Evolutionary conservation across 2,797 vertebrate genomes (phyloP).

Genomic region (Protonibea diacanthus): DNA sequence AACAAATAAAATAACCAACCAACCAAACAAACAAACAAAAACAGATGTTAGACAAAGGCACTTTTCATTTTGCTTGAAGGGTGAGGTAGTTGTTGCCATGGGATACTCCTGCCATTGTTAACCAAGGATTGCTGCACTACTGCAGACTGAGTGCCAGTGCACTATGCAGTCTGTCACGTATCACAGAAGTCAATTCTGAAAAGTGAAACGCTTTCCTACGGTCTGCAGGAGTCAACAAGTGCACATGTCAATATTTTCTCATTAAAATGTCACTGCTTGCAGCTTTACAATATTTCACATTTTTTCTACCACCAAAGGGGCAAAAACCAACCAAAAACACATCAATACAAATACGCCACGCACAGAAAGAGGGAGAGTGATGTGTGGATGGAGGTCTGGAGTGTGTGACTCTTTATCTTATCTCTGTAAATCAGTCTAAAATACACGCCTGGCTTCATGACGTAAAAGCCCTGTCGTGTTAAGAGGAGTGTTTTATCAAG

Average conservation of each 20-base stretch:
- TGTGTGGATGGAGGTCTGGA: conserved; percentile 45
- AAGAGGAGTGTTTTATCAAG: conserved; percentile 75
- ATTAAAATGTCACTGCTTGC: neutral
- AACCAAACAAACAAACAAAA: neutral
- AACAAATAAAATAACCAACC: no score
- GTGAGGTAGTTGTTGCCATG: neutral
- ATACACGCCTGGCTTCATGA: conserved; percentile 71
- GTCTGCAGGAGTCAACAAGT: no score
- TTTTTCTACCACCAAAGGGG: neutral
- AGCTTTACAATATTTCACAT: neutral
- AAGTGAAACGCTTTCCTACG: no score
- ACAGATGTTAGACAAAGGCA: no score
- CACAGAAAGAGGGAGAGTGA: neutral
- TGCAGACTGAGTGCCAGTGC: no score
- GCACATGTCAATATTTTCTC: neutral
- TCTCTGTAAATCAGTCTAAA: conserved; percentile 73
- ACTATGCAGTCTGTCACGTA: no score
- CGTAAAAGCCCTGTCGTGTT: conserved; percentile 64
- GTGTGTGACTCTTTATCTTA: conserved; percentile 75
- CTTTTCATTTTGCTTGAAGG: no score
- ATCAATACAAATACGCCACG: conserved; percentile 3
- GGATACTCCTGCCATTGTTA: neutral
- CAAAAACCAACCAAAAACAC: conserved; percentile 5
- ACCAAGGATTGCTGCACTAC: neutral
- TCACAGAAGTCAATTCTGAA: no score